phyloP scores from a whole-genome alignment of 1,140 invertebrate genomes.

The Acyrthosiphon pisum region DNA sequence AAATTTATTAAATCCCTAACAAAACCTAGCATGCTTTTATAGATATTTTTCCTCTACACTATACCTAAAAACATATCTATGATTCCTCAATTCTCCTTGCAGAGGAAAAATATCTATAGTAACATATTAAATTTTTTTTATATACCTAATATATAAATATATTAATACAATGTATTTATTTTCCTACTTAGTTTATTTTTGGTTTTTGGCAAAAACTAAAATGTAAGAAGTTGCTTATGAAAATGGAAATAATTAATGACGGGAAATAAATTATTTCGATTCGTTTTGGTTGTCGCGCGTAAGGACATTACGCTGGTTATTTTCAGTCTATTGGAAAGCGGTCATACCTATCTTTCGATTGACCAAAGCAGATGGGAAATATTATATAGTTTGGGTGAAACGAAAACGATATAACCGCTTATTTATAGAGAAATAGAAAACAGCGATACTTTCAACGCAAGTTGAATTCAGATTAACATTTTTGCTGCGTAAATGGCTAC shows the following conservation, averaged over 20 bases:
- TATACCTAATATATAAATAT: too few relatives aligned
- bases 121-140: too few relatives aligned
- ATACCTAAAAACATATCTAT: too few relatives aligned
- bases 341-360: not conserved
- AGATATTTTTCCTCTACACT: too few relatives aligned
- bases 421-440: constrained; percentile 23
- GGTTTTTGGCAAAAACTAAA: not conserved
- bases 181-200: not conserved
- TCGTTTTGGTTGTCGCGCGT: constrained; percentile 1
- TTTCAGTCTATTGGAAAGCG: constrained; percentile 47
- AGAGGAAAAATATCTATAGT: too few relatives aligned
- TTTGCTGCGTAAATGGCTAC: constrained; percentile 31
- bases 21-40: too few relatives aligned
- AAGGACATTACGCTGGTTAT: constrained; percentile 13
- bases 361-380: constrained; percentile 21
- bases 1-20: too few relatives aligned
- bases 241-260: not conserved
- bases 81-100: too few relatives aligned
- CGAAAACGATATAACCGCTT: not conserved
- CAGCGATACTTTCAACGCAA: constrained; percentile 32
- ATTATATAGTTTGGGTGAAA: constrained; percentile 19
- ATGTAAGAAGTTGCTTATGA: not conserved
- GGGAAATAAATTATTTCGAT: constrained; percentile 35
- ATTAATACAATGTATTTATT: not conserved
- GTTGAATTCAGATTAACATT: constrained; percentile 22